phyloP scores from a whole-genome alignment of 35 echinoderm and acorn worm species.

The Acanthaster planci region DNA sequence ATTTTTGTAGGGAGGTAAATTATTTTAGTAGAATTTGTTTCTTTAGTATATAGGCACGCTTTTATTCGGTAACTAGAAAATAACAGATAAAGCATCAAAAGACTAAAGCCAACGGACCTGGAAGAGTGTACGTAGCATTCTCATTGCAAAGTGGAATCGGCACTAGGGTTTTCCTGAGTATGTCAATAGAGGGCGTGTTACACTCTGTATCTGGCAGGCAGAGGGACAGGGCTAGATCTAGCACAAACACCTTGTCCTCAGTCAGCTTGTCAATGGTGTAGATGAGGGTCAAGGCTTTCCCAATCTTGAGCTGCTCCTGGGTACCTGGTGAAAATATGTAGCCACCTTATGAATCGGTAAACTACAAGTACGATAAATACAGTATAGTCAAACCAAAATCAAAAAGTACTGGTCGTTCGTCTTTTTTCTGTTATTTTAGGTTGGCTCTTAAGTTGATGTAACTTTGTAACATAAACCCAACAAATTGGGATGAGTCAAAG shows the following conservation, averaged over 20 bases:
- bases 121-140: conserved; percentile 7
- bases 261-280: conserved; percentile 15
- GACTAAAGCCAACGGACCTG: too few relatives aligned
- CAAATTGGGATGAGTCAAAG: neutral
- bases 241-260: conserved; percentile 8
- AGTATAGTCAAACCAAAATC: too few relatives aligned
- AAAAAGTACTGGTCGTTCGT: too few relatives aligned
- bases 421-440: neutral
- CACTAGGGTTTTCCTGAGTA: neutral
- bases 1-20: too few relatives aligned
- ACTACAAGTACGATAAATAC: too few relatives aligned
- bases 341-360: neutral
- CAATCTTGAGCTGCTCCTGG: conserved; percentile 22
- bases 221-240: neutral
- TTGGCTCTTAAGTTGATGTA: neutral
- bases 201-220: neutral
- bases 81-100: too few relatives aligned
- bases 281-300: conserved; percentile 20
- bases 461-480: neutral
- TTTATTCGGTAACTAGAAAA: too few relatives aligned
- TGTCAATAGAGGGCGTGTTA: neutral
- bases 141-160: conserved; percentile 30
- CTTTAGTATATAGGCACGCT: too few relatives aligned
- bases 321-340: neutral
- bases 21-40: too few relatives aligned